Evolutionary conservation across 1,140 invertebrate genomes (phyloP).

Genomic region (Diorhabda elongata): DNA sequence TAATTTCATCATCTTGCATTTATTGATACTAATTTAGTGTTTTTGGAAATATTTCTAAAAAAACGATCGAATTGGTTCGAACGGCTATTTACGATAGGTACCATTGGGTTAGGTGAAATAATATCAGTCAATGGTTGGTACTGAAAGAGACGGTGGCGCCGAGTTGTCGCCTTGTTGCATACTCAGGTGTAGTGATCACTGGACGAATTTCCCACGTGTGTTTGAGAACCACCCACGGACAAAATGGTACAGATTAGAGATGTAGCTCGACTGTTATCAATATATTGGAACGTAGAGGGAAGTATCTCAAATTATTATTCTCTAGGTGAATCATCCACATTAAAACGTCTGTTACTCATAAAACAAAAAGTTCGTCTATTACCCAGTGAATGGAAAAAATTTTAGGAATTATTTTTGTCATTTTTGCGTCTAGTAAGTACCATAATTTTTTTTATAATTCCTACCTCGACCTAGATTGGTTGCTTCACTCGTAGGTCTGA

Average conservation of each 20-base stretch:
- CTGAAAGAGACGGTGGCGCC: constrained; percentile 16
- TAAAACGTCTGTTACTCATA: too few relatives aligned
- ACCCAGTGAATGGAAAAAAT: too few relatives aligned
- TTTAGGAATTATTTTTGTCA: too few relatives aligned
- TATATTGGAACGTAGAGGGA: too few relatives aligned
- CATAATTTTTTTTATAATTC: too few relatives aligned
- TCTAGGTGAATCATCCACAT: too few relatives aligned
- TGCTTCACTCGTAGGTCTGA: too few relatives aligned
- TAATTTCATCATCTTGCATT: neutral
- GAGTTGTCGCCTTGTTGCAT: constrained; percentile 23
- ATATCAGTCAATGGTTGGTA: neutral
- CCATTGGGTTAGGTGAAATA: neutral
- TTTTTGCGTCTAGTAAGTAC: too few relatives aligned
- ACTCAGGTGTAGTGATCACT: constrained; percentile 23
- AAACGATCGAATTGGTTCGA: neutral
- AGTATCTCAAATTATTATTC: too few relatives aligned
- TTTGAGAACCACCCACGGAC: constrained; percentile 22
- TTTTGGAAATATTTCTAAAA: neutral
- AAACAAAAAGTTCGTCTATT: too few relatives aligned
- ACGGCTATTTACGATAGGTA: neutral
- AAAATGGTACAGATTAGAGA: constrained; percentile 3
- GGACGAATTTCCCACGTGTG: constrained; percentile 23
- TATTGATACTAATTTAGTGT: constrained; percentile 5
- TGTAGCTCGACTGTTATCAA: neutral
- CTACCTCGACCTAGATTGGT: too few relatives aligned